A percentile compares a stretch with the other conserved stretches of the same genome.
Evolutionary conservation across 2,113 vertebrate genomes (phyloP).

Genomic region (Aplodontia rufa): DNA sequence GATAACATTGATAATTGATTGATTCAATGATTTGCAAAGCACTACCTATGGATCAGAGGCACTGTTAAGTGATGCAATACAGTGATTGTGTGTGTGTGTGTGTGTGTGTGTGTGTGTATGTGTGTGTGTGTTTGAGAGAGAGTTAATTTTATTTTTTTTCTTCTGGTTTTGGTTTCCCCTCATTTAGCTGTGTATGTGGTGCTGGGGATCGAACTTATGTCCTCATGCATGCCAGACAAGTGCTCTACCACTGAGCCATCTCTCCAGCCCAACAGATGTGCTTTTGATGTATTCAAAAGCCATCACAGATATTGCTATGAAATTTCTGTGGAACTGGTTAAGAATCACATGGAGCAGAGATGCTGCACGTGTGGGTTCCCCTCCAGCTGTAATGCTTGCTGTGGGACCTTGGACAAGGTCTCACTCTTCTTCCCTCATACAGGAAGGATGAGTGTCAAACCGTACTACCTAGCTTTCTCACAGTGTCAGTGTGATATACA

Average conservation of each 20-base stretch:
- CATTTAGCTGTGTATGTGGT: no score
- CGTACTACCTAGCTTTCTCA: neutral
- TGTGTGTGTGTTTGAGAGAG: no score
- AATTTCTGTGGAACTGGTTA: neutral
- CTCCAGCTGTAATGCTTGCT: neutral
- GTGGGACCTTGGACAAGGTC: neutral
- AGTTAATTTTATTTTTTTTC: no score
- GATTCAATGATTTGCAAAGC: neutral
- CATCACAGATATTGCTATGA: fast-evolving
- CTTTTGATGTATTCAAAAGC: neutral
- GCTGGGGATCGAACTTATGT: no score
- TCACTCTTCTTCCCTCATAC: neutral
- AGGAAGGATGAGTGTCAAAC: neutral
- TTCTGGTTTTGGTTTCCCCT: no score
- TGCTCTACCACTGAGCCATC: no score
- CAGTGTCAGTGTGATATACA: neutral
- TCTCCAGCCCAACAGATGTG: neutral
- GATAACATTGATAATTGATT: neutral
- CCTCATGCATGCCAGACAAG: no score
- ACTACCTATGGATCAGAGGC: neutral
- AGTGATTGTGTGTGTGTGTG: no score
- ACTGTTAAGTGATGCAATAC: neutral
- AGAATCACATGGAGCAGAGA: neutral
- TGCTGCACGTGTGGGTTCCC: no score
- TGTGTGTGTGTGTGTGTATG: no score